Percentiles rank a stretch among this genome's conserved stretches.
Conservation (phyloP, 1,140 invertebrate genomes). For the Caenorhabditis tropicalis region DNA sequence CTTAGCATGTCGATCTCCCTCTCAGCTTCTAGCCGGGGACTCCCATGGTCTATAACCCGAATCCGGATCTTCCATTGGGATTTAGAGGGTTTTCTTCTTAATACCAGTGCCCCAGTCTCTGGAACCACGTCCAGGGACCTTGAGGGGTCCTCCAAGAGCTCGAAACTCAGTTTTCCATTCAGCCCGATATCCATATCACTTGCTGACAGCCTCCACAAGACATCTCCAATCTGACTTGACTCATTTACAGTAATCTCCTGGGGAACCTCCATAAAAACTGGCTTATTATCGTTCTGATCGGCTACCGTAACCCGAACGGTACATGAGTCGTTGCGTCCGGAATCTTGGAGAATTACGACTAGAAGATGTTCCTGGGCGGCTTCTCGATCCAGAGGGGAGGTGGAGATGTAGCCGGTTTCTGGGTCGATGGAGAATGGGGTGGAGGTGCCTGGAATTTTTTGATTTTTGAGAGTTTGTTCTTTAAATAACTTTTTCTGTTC, state of each 20-base stretch:
- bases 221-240: slow-evolving; percentile 75
- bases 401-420: slow-evolving; percentile 80
- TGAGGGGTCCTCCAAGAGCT: slow-evolving; percentile 47
- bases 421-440: slow-evolving; percentile 80
- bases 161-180: slow-evolving; percentile 83
- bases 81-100: neutral
- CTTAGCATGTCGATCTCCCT: neutral
- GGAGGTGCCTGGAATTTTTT: neutral
- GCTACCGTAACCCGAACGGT: slow-evolving; percentile 82
- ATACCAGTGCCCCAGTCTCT: slow-evolving; percentile 27
- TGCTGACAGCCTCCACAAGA: slow-evolving; percentile 82
- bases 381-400: slow-evolving; percentile 82
- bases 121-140: slow-evolving; percentile 44
- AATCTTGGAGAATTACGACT: slow-evolving; percentile 82
- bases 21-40: neutral
- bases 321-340: slow-evolving; percentile 80
- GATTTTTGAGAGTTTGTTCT: neutral
- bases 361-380: slow-evolving; percentile 79
- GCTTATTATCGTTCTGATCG: slow-evolving; percentile 89
- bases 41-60: neutral
- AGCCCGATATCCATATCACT: slow-evolving; percentile 86
- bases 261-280: slow-evolving; percentile 77
- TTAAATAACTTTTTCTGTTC: no score
- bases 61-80: neutral
- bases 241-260: slow-evolving; percentile 35